Percentiles rank a stretch among this genome's conserved stretches.
phyloP scores from a whole-genome alignment of 1,140 invertebrate genomes.

The Bombus ignitus region DNA sequence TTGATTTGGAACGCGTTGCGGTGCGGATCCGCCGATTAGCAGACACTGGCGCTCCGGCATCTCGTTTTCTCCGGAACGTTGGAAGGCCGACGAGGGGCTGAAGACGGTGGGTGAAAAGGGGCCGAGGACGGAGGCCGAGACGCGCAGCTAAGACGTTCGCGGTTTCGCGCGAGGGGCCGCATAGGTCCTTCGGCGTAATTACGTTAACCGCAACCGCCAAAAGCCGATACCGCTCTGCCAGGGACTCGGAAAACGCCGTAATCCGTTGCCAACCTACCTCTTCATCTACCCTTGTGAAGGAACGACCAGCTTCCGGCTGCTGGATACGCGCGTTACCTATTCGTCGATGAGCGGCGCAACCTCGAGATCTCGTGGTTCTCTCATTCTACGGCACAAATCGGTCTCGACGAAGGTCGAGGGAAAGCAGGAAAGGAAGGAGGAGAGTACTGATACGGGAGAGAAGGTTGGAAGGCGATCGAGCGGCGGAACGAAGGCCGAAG shows the following conservation, averaged over 20 bases:
- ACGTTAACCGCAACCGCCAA: conserved; percentile 80
- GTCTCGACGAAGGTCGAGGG: neutral
- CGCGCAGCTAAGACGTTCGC: conserved; percentile 77
- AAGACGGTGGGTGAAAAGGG: conserved; percentile 55
- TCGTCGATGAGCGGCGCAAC: neutral
- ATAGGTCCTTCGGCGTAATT: conserved; percentile 80
- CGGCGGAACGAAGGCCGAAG: neutral
- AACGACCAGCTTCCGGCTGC: conserved; percentile 24
- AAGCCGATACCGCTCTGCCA: conserved; percentile 69
- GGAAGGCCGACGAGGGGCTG: conserved; percentile 7
- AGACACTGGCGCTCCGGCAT: conserved; percentile 41
- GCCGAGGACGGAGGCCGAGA: conserved; percentile 24
- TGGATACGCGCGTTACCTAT: conserved; percentile 16
- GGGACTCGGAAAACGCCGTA: conserved; percentile 68
- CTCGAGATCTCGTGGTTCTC: conserved; percentile 6
- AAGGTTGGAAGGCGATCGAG: neutral
- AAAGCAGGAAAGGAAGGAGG: neutral
- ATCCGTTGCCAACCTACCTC: conserved; percentile 63
- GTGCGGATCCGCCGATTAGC: conserved; percentile 62
- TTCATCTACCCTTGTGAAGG: conserved; percentile 24
- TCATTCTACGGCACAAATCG: conserved; percentile 1
- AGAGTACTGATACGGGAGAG: neutral
- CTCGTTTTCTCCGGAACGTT: neutral
- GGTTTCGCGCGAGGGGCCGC: conserved; percentile 76
- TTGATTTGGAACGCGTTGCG: conserved; percentile 40